Base-by-base conservation (phyloP, 2,797 vertebrate genomes). In the Macropus fuliginosus region DNA sequence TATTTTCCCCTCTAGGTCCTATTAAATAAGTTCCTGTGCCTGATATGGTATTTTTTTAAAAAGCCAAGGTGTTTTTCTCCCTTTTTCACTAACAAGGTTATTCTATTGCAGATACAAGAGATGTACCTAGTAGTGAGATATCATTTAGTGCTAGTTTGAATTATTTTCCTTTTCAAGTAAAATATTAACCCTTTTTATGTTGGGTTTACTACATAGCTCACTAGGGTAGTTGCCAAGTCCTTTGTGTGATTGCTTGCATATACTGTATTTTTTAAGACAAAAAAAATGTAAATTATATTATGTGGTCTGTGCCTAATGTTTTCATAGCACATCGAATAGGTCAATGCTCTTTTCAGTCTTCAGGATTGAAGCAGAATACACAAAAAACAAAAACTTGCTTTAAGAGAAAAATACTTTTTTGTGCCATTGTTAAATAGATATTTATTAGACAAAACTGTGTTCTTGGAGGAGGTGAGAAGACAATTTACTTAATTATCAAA, bases 261-360 rank as follows among this genome's bases (percentile, higher is more conserved):
- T 96, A 50, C 46, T 91, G 11, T 98, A 94, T 97, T 98, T 97
- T 97, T 97, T 92, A 96, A 93, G 95, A 90, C 94, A 96, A 97
- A 97, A 95, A 97, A 98, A 97, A 97, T 18, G 8, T 98, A 96
- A 97, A 93, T 96, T 96, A 95, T 94, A 96, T 95, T 96, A 97
- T 98, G 97, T 98, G 97, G 92, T 98, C 96, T 98, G 97, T 98
- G 98, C 98, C 97, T 98, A 50, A 98, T 98, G 97, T 98, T 98
- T 98, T 98, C 97, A 93, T 98, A 98, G 97, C 97, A 98, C 95
- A 95, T 93, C 96, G 96, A 94, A 91, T 97, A 98, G 96, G 93
- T 97, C 94, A 97, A 0, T 97, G 97, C 97, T 98, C 92, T 95
- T 98, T 95, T 96, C 96, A 97, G 52, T 95, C 89, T 93, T 92